These are phyloP conservation scores for Pachyrhynchus sulphureomaculatus DNA, from an alignment of 1,140 invertebrate genomes.

Conservation along the genomic window DNA sequence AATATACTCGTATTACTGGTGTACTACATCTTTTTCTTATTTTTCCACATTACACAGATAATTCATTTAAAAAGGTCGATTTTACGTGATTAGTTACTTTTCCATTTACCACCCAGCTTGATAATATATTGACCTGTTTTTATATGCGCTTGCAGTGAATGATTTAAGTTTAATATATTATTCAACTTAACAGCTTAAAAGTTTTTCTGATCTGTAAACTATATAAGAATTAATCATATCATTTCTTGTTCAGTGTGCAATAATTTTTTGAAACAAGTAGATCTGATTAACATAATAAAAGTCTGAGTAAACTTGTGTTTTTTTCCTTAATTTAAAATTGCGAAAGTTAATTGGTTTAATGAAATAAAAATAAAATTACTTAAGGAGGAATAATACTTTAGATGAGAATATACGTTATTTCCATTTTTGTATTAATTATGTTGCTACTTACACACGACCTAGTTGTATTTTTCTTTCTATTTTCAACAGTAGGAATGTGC, in stretches of 20 bases:
- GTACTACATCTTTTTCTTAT: no score
- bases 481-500: no score
- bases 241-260: slow-evolving; percentile 7
- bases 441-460: no score
- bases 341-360: neutral
- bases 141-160: slow-evolving; percentile 6
- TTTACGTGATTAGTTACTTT: neutral
- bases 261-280: slow-evolving; percentile 20
- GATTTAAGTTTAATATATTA: slow-evolving; percentile 22
- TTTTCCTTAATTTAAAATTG: neutral
- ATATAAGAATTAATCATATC: slow-evolving; percentile 4
- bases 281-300: slow-evolving; percentile 20
- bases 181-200: slow-evolving; percentile 7
- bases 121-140: slow-evolving; percentile 15
- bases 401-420: no score
- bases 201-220: slow-evolving; percentile 2
- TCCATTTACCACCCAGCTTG: slow-evolving; percentile 16
- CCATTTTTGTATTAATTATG: no score
- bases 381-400: no score
- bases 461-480: no score
- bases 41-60: no score
- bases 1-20: no score
- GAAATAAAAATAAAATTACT: no score
- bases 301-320: slow-evolving; percentile 7
- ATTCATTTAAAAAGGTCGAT: no score